Percentiles rank a stretch among this genome's conserved stretches.
phyloP scores from a whole-genome alignment of 1,140 invertebrate genomes.

The Muscidifurax raptorellus region DNA sequence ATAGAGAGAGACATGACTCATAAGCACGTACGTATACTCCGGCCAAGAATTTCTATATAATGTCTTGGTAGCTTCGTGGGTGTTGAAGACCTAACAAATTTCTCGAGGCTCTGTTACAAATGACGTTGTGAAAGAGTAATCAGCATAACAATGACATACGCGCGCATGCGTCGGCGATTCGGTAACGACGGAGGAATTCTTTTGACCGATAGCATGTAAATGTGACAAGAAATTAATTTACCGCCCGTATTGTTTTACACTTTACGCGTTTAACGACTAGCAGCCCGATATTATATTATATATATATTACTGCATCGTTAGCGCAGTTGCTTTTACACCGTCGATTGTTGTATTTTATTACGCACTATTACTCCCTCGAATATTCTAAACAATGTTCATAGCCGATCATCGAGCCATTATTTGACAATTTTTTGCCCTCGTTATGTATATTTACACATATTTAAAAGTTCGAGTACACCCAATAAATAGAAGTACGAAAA shows the following conservation, averaged over 20 bases:
- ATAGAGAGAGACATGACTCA: slow-evolving; percentile 40
- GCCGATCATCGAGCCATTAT: neutral
- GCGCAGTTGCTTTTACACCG: neutral
- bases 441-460: no score
- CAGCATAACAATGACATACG: slow-evolving; percentile 15
- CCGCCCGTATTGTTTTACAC: neutral
- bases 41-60: slow-evolving; percentile 15
- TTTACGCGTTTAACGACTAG: neutral
- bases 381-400: neutral
- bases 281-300: no score
- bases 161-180: neutral
- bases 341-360: neutral
- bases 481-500: neutral
- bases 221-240: slow-evolving; percentile 31
- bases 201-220: slow-evolving; percentile 25
- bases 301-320: neutral
- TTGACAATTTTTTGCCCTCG: neutral
- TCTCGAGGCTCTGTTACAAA: slow-evolving; percentile 22
- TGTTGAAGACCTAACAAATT: slow-evolving; percentile 41
- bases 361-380: no score
- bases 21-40: neutral
- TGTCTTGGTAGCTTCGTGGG: slow-evolving; percentile 29
- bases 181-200: slow-evolving; percentile 6
- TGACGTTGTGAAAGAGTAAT: slow-evolving; percentile 40
- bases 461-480: neutral